These are phyloP conservation scores for Eurytemora carolleeae DNA, from an alignment of 1,140 invertebrate species.

Conservation along the genomic window DNA sequence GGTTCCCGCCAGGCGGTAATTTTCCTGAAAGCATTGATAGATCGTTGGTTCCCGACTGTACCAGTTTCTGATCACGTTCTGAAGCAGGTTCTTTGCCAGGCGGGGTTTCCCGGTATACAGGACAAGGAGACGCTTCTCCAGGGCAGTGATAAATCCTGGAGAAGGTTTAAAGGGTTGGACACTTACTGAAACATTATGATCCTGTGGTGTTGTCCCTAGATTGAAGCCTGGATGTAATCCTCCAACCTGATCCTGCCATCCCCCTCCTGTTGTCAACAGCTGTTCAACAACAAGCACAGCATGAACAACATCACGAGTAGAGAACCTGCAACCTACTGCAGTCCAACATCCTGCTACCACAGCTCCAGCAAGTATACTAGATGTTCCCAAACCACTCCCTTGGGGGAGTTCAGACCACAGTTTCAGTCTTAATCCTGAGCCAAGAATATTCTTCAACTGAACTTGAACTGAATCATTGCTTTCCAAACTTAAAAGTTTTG, in stretches of 20 bases:
- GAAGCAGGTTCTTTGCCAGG: conserved; percentile 31
- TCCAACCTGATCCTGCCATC: conserved; percentile 37
- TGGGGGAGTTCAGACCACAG: conserved; percentile 28
- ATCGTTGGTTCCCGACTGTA: conserved; percentile 29
- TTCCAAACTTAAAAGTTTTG: too few species aligned
- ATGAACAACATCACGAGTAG: neutral
- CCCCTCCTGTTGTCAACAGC: conserved; percentile 24
- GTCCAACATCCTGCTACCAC: conserved; percentile 28
- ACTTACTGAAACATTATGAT: conserved; percentile 19
- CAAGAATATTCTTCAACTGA: too few species aligned
- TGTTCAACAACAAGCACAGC: neutral
- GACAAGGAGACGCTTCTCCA: conserved; percentile 28
- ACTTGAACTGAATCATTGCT: too few species aligned
- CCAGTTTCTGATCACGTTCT: conserved; percentile 34
- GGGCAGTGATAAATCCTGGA: conserved; percentile 21
- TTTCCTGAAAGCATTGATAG: conserved; percentile 25
- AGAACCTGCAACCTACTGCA: conserved; percentile 25
- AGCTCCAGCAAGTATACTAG: conserved; percentile 31
- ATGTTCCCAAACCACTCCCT: conserved; percentile 35
- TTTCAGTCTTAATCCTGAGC: conserved; percentile 32
- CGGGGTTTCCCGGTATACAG: conserved; percentile 36
- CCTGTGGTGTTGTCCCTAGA: conserved; percentile 24
- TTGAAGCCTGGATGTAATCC: conserved; percentile 22
- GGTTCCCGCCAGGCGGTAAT: conserved; percentile 23
- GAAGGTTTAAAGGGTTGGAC: conserved; percentile 22